A percentile compares a stretch with the other conserved stretches of the same genome.
Evolutionary conservation across 2,888 invertebrate species (phyloP).

Genomic region (Loripinus fragilis): DNA sequence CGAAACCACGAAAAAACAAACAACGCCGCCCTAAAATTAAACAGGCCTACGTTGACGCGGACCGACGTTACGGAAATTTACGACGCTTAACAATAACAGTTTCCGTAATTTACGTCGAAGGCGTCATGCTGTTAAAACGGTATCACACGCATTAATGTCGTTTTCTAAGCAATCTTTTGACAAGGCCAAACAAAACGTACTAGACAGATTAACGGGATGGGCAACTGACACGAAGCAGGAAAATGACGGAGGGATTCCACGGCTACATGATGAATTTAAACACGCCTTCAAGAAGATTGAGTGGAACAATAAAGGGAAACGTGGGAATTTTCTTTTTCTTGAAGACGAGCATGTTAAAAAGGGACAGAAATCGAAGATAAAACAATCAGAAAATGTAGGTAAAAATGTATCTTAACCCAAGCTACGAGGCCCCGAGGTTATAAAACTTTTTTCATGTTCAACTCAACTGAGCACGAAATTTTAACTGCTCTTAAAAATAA

Average conservation of each 20-base stretch:
- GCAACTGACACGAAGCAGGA: slow-evolving; percentile 30
- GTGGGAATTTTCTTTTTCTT: no score
- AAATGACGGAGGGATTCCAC: slow-evolving; percentile 52
- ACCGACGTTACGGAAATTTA: background rate
- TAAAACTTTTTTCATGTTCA: no score
- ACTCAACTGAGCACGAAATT: no score
- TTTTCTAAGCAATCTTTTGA: slow-evolving; percentile 28
- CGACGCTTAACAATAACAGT: background rate
- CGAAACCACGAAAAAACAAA: no score
- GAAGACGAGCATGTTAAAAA: background rate
- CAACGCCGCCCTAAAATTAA: no score
- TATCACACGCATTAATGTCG: slow-evolving; percentile 26
- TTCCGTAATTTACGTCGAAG: background rate
- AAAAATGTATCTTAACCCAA: no score
- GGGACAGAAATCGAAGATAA: background rate
- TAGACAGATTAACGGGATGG: slow-evolving; percentile 44
- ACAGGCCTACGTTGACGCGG: no score
- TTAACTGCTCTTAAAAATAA: no score
- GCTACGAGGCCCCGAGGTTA: no score
- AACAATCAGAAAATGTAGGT: background rate
- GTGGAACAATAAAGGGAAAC: slow-evolving; percentile 39
- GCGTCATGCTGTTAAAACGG: background rate
- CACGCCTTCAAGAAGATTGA: slow-evolving; percentile 58
- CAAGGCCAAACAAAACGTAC: slow-evolving; percentile 42
- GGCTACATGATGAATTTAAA: slow-evolving; percentile 55